Conservation (phyloP, 2,888 invertebrate species). For the Ornithoptera alexandrae region DNA sequence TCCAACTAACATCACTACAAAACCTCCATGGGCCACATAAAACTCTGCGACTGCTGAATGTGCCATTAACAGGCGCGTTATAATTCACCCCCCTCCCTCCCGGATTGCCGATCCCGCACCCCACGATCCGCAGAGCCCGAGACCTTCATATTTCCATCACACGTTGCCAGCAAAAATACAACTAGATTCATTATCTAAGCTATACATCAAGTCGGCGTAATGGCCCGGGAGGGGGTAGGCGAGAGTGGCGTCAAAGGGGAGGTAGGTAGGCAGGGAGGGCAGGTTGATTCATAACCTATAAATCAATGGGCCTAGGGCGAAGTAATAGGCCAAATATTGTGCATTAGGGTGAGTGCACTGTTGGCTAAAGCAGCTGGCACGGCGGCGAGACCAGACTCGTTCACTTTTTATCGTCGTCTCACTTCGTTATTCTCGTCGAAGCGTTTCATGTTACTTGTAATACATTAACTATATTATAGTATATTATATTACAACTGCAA, state of each 20-base stretch:
- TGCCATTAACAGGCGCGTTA: constrained; percentile 34
- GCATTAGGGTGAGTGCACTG: constrained; percentile 43
- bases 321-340: constrained; percentile 76
- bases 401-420: too few species aligned
- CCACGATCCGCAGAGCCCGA: constrained; percentile 20
- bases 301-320: constrained; percentile 70
- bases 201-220: constrained; percentile 66
- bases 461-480: too few species aligned
- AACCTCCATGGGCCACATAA: constrained; percentile 8
- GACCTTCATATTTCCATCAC: constrained; percentile 75
- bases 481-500: too few species aligned
- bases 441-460: too few species aligned
- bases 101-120: neutral
- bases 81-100: constrained; percentile 36
- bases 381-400: neutral
- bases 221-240: constrained; percentile 43
- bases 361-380: constrained; percentile 18
- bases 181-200: constrained; percentile 75
- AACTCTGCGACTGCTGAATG: constrained; percentile 18
- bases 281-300: constrained; percentile 78
- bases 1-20: neutral
- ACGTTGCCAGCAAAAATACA: constrained; percentile 69
- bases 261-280: constrained; percentile 41
- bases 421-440: too few species aligned
- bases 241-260: constrained; percentile 10